These are phyloP conservation scores for Sebastes oblongus DNA, from an alignment of 2,797 vertebrate species.

Conservation along the genomic window DNA sequence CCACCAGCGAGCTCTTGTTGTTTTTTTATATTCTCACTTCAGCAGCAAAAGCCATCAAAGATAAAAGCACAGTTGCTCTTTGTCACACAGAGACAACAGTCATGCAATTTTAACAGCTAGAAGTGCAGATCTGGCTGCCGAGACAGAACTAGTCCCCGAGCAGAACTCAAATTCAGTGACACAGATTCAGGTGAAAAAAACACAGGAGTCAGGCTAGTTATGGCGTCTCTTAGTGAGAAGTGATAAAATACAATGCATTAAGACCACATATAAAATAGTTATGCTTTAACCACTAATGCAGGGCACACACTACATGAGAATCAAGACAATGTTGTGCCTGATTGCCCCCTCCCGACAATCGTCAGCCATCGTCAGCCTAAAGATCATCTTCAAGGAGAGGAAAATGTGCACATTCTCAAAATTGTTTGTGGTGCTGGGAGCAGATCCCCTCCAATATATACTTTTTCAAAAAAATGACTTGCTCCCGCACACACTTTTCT, in stretches of 20 bases:
- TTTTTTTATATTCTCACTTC: constrained; percentile 70
- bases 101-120: constrained; percentile 69
- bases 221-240: constrained; percentile 10
- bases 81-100: constrained; percentile 69
- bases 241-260: constrained; percentile 12
- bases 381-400: no score
- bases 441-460: no score
- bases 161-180: constrained; percentile 38
- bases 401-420: no score
- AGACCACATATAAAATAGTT: neutral
- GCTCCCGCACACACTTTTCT: no score
- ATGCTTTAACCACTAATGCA: neutral
- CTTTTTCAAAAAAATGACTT: no score
- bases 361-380: no score
- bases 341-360: no score
- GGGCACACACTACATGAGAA: no score
- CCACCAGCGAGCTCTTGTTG: constrained; percentile 46
- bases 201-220: constrained; percentile 10
- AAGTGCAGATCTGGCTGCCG: constrained; percentile 42
- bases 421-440: no score
- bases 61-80: constrained; percentile 71
- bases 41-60: constrained; percentile 69
- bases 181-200: constrained; percentile 48
- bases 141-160: constrained; percentile 40
- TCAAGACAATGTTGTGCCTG: no score